phyloP scores from a whole-genome alignment of 2,888 invertebrate species.

The Phasia obesa region DNA sequence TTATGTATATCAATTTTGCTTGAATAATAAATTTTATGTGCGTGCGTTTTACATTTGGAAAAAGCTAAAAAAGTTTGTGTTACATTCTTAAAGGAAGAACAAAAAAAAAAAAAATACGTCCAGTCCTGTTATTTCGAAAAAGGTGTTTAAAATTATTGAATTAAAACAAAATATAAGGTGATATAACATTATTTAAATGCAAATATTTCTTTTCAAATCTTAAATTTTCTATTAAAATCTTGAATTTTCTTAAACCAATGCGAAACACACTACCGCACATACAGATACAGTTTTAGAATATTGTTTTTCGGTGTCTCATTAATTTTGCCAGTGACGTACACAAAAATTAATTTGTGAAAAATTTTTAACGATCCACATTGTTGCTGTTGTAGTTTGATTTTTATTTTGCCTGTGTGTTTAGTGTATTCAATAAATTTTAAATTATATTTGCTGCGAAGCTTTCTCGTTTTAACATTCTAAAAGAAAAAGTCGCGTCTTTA shows the following conservation, averaged over 20 bases:
- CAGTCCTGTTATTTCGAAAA: neutral
- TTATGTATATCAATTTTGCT: neutral
- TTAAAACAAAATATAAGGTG: neutral
- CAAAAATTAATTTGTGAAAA: constrained; percentile 14
- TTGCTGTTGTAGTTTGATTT: neutral
- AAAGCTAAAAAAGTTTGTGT: constrained; percentile 10
- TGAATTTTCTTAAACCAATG: constrained; percentile 13
- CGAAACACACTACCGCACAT: neutral
- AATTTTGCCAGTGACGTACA: constrained; percentile 56
- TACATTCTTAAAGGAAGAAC: neutral
- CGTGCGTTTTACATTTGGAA: constrained; percentile 2
- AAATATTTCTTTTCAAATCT: no score
- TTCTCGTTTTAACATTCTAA: constrained; percentile 13
- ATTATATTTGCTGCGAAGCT: neutral
- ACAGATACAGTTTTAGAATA: constrained; percentile 4
- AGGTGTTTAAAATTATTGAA: constrained; percentile 1
- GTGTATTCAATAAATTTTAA: neutral
- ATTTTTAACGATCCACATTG: neutral
- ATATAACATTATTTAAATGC: neutral
- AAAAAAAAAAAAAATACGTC: neutral
- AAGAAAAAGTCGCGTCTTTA: neutral
- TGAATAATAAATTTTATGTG: constrained; percentile 21
- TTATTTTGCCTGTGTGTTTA: neutral
- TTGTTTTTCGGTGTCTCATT: constrained; percentile 6
- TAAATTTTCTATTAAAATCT: neutral